These are phyloP conservation scores for Meiosimyza decipiens DNA, from an alignment of 2,888 invertebrate genomes.

Conservation along the genomic window DNA sequence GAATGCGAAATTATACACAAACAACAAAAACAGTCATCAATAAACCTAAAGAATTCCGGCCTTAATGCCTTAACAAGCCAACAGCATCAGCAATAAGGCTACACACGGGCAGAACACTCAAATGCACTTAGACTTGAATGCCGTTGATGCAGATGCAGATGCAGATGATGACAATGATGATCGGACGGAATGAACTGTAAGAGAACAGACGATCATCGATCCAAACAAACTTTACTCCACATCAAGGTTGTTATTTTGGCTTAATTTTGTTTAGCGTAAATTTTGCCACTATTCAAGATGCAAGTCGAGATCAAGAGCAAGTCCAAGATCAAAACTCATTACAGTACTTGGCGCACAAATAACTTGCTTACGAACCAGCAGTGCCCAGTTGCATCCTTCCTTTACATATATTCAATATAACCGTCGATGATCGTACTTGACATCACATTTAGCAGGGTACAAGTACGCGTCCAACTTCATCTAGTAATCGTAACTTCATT, in stretches of 20 bases:
- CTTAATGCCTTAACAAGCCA: slow-evolving; percentile 7
- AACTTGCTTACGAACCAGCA: slow-evolving; percentile 19
- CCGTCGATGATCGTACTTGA: slow-evolving; percentile 12
- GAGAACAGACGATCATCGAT: not conserved
- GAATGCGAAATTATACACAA: slow-evolving; percentile 5
- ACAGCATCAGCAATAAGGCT: not conserved
- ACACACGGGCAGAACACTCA: slow-evolving; percentile 49
- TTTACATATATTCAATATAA: slow-evolving; percentile 27
- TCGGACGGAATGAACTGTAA: not conserved
- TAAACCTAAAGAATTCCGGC: slow-evolving; percentile 17
- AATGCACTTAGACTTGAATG: slow-evolving; percentile 53
- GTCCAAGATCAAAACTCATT: slow-evolving; percentile 4
- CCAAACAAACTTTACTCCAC: not conserved
- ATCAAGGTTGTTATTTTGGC: slow-evolving; percentile 29
- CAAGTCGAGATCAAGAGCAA: slow-evolving; percentile 25
- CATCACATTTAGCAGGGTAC: not conserved
- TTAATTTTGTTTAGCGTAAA: slow-evolving; percentile 11
- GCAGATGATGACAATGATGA: not conserved
- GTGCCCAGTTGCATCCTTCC: slow-evolving; percentile 21
- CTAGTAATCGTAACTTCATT: slow-evolving; percentile 15
- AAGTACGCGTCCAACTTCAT: slow-evolving; percentile 6
- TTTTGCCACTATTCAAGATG: slow-evolving; percentile 28
- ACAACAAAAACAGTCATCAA: slow-evolving; percentile 16
- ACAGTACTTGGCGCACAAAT: slow-evolving; percentile 10
- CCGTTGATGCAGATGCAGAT: slow-evolving; percentile 7